These are phyloP conservation scores for Sylvilagus bachmani DNA, from an alignment of 2,113 vertebrate genomes.

Conservation along the genomic window DNA sequence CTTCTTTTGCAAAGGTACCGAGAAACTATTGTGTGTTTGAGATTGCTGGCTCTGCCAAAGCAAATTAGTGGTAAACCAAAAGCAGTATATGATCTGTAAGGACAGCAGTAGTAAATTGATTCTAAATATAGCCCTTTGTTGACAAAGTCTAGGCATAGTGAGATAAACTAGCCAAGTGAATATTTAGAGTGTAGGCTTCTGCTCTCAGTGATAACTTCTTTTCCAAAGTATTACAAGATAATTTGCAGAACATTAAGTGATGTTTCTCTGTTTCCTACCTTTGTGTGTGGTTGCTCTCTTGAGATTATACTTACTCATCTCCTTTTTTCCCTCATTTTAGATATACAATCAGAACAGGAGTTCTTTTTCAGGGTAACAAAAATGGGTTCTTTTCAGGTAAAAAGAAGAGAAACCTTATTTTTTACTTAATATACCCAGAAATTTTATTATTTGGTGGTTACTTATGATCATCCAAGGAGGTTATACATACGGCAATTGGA, in stretches of 20 bases:
- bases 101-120: constrained; percentile 31
- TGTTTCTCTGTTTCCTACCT: constrained; percentile 40
- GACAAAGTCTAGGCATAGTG: neutral
- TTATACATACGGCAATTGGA: neutral
- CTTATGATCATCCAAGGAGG: neutral
- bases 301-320: neutral
- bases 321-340: constrained; percentile 4
- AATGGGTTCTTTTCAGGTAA: constrained; percentile 2
- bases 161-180: neutral
- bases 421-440: constrained; percentile 37
- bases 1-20: neutral
- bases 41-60: constrained; percentile 10
- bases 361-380: neutral
- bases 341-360: neutral
- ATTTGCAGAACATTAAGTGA: neutral
- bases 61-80: neutral
- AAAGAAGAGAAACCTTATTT: neutral
- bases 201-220: constrained; percentile 7
- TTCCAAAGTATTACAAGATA: neutral
- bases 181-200: neutral
- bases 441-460: neutral
- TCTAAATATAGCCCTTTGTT: constrained; percentile 32
- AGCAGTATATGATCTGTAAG: constrained; percentile 26
- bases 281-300: neutral
- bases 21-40: constrained; percentile 50